phyloP scores from a whole-genome alignment of 2,888 invertebrate species.

The Apocheima hispidaria region DNA sequence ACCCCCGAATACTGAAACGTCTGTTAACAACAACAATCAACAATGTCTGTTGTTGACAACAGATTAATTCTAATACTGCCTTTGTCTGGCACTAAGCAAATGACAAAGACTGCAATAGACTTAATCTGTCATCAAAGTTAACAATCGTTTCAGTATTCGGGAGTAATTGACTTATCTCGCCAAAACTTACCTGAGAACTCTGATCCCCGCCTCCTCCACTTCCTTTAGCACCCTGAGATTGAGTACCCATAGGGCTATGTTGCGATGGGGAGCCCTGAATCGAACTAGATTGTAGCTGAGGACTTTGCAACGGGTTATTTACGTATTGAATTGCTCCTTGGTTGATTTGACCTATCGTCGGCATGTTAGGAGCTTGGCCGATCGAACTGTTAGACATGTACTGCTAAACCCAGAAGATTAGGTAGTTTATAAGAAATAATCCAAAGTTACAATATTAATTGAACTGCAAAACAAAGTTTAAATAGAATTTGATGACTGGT shows the following conservation, averaged over 20 bases:
- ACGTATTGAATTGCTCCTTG: conserved; percentile 74
- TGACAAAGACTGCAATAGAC: too few species aligned
- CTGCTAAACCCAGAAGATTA: not conserved
- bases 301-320: conserved; percentile 76
- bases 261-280: conserved; percentile 79
- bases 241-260: conserved; percentile 79
- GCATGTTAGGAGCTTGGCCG: conserved; percentile 70
- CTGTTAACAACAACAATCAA: too few species aligned
- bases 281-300: conserved; percentile 71
- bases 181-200: conserved; percentile 62
- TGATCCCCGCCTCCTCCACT: conserved; percentile 68
- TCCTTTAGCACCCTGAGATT: conserved; percentile 66
- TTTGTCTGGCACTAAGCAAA: too few species aligned
- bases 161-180: not conserved
- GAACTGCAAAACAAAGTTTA: too few species aligned
- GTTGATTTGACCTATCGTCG: conserved; percentile 67
- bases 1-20: too few species aligned
- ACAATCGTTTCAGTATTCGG: too few species aligned
- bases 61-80: too few species aligned
- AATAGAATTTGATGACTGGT: too few species aligned
- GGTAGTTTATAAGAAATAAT: not conserved
- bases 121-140: too few species aligned
- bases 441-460: too few species aligned
- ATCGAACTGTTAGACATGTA: conserved; percentile 65
- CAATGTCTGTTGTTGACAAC: too few species aligned